Conservation (phyloP, 2,888 invertebrate species). For the Nematopogon swammerdamellus region DNA sequence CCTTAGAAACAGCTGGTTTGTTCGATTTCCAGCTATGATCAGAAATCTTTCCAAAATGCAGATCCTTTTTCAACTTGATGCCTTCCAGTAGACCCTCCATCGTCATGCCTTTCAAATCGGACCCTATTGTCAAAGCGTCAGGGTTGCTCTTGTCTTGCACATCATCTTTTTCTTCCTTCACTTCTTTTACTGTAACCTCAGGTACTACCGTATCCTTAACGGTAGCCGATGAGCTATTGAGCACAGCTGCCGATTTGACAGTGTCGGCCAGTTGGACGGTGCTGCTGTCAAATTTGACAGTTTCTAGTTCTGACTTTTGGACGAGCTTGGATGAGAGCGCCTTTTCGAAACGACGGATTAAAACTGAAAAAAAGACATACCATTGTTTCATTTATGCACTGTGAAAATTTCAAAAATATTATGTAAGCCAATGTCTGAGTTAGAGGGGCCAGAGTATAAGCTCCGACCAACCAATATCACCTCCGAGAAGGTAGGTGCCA, state of each 20-base stretch:
- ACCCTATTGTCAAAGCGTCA: slow-evolving; percentile 23
- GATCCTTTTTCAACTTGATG: slow-evolving; percentile 34
- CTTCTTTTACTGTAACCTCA: neutral
- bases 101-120: slow-evolving; percentile 32
- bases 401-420: too few species aligned
- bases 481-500: too few species aligned
- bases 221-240: slow-evolving; percentile 11
- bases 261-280: slow-evolving; percentile 5
- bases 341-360: slow-evolving; percentile 34
- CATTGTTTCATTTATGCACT: too few species aligned
- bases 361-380: slow-evolving; percentile 20
- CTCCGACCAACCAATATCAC: too few species aligned
- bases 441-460: too few species aligned
- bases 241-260: slow-evolving; percentile 18
- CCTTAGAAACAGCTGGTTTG: slow-evolving; percentile 39
- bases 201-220: neutral
- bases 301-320: slow-evolving; percentile 16
- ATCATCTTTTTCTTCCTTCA: slow-evolving; percentile 10
- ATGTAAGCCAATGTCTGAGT: too few species aligned
- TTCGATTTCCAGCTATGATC: slow-evolving; percentile 37
- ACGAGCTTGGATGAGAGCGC: slow-evolving; percentile 22
- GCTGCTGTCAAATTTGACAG: slow-evolving; percentile 1
- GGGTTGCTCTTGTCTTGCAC: slow-evolving; percentile 18
- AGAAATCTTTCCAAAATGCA: slow-evolving; percentile 39
- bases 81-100: slow-evolving; percentile 37